Conservation (phyloP, 2,888 invertebrate species). For the Drosophila limbata region DNA sequence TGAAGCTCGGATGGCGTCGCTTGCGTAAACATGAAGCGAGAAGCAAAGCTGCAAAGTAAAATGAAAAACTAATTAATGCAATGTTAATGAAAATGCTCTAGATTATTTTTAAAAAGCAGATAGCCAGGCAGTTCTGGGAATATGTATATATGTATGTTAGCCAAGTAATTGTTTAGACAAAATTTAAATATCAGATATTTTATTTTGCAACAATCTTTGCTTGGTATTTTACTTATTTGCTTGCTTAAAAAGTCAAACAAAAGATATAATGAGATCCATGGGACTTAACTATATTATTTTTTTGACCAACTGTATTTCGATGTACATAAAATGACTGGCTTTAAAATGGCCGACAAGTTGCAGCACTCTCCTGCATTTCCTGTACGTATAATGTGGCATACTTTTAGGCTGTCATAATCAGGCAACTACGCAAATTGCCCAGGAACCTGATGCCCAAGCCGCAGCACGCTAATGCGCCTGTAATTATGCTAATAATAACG, state of each 20-base stretch:
- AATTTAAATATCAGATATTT: background rate
- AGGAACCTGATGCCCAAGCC: slow-evolving; percentile 56
- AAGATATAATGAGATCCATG: no score
- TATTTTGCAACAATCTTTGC: background rate
- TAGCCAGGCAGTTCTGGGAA: slow-evolving; percentile 5
- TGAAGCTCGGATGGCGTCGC: slow-evolving; percentile 34
- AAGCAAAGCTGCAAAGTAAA: slow-evolving; percentile 49
- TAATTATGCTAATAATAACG: slow-evolving; percentile 80
- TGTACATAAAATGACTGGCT: slow-evolving; percentile 25
- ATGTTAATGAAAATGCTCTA: slow-evolving; percentile 59
- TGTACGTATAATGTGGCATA: slow-evolving; percentile 27
- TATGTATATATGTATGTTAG: background rate
- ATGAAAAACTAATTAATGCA: slow-evolving; percentile 67
- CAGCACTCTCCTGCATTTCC: slow-evolving; percentile 14
- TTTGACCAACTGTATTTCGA: slow-evolving; percentile 17
- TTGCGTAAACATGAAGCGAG: slow-evolving; percentile 56
- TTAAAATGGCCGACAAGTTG: slow-evolving; percentile 39
- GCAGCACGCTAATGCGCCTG: slow-evolving; percentile 73
- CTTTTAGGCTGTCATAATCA: slow-evolving; percentile 64
- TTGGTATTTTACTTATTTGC: background rate
- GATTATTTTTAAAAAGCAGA: slow-evolving; percentile 8
- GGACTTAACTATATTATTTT: no score
- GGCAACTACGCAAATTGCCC: slow-evolving; percentile 60
- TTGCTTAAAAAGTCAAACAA: no score
- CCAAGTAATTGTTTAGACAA: background rate